Evolutionary conservation across 1,140 invertebrate species (phyloP), one percentile per base, ranked within the genome.

Genomic region (Hypothenemus hampei): DNA sequence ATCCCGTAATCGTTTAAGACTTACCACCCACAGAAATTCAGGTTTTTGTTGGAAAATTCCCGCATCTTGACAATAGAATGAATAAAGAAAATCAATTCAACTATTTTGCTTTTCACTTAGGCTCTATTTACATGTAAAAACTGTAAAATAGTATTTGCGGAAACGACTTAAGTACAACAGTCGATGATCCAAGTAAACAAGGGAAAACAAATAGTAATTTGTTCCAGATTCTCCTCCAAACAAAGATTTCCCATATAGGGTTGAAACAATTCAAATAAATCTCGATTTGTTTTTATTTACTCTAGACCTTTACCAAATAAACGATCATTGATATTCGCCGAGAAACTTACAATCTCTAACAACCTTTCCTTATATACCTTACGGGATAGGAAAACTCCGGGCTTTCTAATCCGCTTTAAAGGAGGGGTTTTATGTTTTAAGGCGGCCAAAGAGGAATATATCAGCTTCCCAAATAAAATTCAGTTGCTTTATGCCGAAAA

Each of bases 401-500:
- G 21, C 10, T 44, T 23, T 44, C 20, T 44, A 44, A 44, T 44
- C 21, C 41, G 2, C 22, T 26, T 29, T 24, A 44, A 26, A 21
- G 39, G 21, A 26, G 22, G 11, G 20, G 21, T 44, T 44, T 44
- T 44, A 8, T 44, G 23, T 44, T 44, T 44, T 44, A 44, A 29
- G 22, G 22, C n/a, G 41, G 1, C 13, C 6, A 29, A 29, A 44
- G 5, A 26, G 21, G 11, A 44, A 26, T 26, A 44, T 44, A 44
- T 26, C 41, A 21, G 22, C 41, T 44, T 16, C 21, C 15, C 6
- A 15, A 24, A 44, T 44, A 44, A 48, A 48, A 48, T 11, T 35
- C 46, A 33, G 46, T 48, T 33, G 35, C 46, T 56, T 62, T 60
- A 60, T 58, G 62, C 55, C 47, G 59, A 39, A 57, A 63, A 65